Percentiles rank a stretch among this genome's conserved stretches.
Conservation (phyloP, 2,888 invertebrate species). For the Mesorhabditis belari region DNA sequence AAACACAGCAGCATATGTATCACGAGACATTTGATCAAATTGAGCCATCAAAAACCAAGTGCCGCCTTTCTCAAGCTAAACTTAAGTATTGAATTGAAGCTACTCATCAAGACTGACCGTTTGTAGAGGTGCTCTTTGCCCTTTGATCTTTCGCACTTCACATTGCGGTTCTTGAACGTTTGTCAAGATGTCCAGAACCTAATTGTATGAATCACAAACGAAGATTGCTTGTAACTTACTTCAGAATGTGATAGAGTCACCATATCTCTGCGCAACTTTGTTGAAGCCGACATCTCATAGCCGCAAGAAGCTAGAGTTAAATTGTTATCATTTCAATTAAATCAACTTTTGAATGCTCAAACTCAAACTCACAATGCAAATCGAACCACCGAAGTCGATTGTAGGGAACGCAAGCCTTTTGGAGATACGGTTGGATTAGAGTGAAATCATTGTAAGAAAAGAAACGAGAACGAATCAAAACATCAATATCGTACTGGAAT, state of each 20-base stretch:
- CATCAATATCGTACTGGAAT: neutral
- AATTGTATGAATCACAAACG: neutral
- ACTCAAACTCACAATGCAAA: constrained; percentile 27
- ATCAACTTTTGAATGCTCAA: neutral
- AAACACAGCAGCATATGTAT: constrained; percentile 35
- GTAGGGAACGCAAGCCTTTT: constrained; percentile 26
- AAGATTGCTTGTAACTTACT: neutral
- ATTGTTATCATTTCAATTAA: too few species aligned
- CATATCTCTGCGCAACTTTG: constrained; percentile 26
- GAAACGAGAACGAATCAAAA: constrained; percentile 15
- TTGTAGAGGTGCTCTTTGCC: neutral
- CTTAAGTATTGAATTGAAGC: neutral
- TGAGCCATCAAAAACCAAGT: constrained; percentile 34
- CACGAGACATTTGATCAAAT: constrained; percentile 33
- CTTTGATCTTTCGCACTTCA: constrained; percentile 2
- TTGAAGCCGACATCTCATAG: constrained; percentile 24
- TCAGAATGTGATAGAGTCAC: constrained; percentile 33
- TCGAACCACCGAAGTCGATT: constrained; percentile 36
- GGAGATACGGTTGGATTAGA: constrained; percentile 30
- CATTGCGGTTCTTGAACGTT: constrained; percentile 38
- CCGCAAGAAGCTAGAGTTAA: constrained; percentile 32
- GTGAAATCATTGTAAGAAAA: constrained; percentile 32
- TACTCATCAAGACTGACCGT: neutral
- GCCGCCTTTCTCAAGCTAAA: constrained; percentile 32
- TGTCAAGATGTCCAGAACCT: constrained; percentile 35